Evolutionary conservation across 2,797 vertebrate species (phyloP).

Genomic region (Diplodus sargus): DNA sequence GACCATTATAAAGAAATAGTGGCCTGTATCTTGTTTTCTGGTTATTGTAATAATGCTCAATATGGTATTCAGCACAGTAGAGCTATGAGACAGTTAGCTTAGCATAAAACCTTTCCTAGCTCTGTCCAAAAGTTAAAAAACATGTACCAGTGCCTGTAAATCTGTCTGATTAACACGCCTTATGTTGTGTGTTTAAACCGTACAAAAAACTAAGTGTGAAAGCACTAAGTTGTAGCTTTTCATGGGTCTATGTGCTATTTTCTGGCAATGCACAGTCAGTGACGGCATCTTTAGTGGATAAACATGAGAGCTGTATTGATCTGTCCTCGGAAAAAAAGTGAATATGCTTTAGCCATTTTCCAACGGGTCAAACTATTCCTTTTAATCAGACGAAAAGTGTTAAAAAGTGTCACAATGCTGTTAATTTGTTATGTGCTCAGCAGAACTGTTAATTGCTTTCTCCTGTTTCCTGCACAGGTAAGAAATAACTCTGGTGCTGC

Average conservation of each 20-base stretch:
- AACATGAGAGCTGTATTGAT: not conserved
- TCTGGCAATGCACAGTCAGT: not conserved
- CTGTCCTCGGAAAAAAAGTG: no score
- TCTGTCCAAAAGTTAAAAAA: no score
- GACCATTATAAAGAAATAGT: no score
- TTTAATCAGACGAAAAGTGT: not conserved
- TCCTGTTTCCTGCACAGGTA: slow-evolving; percentile 65
- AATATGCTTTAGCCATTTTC: not conserved
- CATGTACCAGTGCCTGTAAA: no score
- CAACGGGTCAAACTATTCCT: not conserved
- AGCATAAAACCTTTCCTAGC: not conserved
- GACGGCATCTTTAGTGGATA: not conserved
- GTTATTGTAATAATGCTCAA: no score
- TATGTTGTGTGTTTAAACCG: no score
- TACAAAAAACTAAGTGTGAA: no score
- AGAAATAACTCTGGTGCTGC: slow-evolving; percentile 62
- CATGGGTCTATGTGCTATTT: no score
- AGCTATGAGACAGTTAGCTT: not conserved
- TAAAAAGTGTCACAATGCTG: not conserved
- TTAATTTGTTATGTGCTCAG: not conserved
- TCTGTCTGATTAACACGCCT: no score
- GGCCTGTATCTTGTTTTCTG: no score
- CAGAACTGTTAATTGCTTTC: not conserved
- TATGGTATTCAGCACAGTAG: not conserved
- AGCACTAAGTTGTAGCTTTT: no score